These are phyloP conservation scores for Ataeniobius toweri DNA, from an alignment of 2,797 vertebrate species.

Conservation along the genomic window DNA sequence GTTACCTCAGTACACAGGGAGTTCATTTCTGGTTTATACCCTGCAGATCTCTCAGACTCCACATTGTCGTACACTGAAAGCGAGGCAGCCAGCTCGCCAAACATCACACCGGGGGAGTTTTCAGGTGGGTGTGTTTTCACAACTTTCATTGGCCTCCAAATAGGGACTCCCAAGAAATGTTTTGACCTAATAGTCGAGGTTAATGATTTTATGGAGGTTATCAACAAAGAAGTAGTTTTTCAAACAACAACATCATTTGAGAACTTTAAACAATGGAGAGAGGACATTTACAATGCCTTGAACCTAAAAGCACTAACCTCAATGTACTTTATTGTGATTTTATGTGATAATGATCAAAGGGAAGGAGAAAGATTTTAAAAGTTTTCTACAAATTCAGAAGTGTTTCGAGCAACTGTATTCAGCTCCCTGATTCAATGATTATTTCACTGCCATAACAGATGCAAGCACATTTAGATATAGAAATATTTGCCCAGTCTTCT, in stretches of 20 bases:
- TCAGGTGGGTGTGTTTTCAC: conserved; percentile 86
- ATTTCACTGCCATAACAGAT: not conserved
- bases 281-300: not conserved
- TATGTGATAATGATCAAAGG: not conserved
- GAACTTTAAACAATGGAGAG: conserved; percentile 1
- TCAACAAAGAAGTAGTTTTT: conserved; percentile 18
- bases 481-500: too few relatives aligned
- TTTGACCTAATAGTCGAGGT: conserved; percentile 24
- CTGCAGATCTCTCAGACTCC: conserved; percentile 95
- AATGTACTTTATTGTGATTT: not conserved
- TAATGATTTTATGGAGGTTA: conserved; percentile 27
- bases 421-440: not conserved
- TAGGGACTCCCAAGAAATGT: conserved; percentile 10
- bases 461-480: too few relatives aligned
- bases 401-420: not conserved
- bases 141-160: conserved; percentile 32
- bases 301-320: not conserved
- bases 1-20: conserved; percentile 7
- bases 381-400: not conserved
- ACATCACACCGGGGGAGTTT: conserved; percentile 90
- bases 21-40: conserved; percentile 53
- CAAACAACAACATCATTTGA: conserved; percentile 1
- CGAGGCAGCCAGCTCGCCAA: conserved; percentile 92
- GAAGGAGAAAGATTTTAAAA: not conserved
- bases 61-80: conserved; percentile 99